phyloP scores from a whole-genome alignment of 1,140 invertebrate species.

The Rhopalosiphum maidis region DNA sequence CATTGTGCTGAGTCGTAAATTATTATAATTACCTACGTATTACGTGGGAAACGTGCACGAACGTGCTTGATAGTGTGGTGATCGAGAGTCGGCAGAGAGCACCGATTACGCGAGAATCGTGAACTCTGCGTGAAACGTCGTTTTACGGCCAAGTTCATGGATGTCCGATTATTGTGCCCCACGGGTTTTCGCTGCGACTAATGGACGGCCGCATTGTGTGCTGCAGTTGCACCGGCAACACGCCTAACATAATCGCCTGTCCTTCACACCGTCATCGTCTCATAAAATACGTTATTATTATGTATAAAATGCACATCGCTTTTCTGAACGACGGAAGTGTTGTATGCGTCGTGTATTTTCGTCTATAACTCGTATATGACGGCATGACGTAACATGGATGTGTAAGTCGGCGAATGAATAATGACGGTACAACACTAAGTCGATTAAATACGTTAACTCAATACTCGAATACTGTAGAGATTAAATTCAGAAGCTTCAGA shows the following conservation, averaged over 20 bases:
- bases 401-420: not conserved
- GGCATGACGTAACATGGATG: not conserved
- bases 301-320: not conserved
- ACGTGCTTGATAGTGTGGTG: not conserved
- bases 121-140: not conserved
- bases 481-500: not conserved
- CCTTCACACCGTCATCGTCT: not conserved
- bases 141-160: constrained; percentile 53
- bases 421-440: not conserved
- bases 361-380: not conserved
- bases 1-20: not conserved
- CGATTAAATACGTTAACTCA: not conserved
- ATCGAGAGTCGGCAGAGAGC: not conserved
- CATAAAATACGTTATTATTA: not conserved
- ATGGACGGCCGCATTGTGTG: constrained; percentile 15
- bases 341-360: not conserved
- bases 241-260: not conserved
- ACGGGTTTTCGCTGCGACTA: not conserved
- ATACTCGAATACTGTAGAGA: not conserved
- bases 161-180: not conserved
- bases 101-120: constrained; percentile 39
- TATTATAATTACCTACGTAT: not conserved
- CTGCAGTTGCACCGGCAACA: not conserved
- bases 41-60: constrained; percentile 4
- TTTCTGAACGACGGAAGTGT: not conserved